Conservation (phyloP, 2,797 vertebrate species). For the Hipposideros larvatus region DNA sequence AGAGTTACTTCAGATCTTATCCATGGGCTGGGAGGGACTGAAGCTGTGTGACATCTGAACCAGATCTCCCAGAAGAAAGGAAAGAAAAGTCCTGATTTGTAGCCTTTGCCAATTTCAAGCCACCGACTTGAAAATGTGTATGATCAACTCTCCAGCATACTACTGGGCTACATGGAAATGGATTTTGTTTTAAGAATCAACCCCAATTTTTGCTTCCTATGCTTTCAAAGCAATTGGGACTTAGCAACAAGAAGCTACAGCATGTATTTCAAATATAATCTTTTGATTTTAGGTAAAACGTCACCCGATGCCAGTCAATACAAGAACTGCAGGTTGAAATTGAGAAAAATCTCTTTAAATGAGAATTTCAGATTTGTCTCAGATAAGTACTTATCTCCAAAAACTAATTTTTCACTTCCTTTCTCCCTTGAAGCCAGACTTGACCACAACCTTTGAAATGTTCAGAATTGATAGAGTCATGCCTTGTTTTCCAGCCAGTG, state of each 20-base stretch:
- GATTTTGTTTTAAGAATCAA: not conserved
- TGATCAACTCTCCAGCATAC: not conserved
- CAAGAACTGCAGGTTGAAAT: constrained; percentile 65
- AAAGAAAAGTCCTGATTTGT: not conserved
- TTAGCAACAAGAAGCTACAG: not conserved
- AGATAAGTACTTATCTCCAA: constrained; percentile 45
- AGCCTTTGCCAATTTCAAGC: not conserved
- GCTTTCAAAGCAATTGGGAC: not conserved
- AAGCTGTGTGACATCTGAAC: not conserved
- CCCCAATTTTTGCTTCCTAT: not conserved
- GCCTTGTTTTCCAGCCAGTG: not conserved
- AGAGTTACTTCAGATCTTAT: not conserved
- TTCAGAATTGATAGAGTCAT: not conserved
- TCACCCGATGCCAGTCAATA: constrained; percentile 36
- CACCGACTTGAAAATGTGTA: not conserved
- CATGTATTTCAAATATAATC: not conserved
- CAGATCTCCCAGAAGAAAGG: not conserved
- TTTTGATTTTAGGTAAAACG: constrained; percentile 23
- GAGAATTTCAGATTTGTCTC: constrained; percentile 61
- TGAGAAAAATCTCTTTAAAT: constrained; percentile 60
- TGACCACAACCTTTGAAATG: constrained; percentile 1
- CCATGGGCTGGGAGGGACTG: not conserved
- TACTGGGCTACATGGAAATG: not conserved
- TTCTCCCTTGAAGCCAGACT: constrained; percentile 41
- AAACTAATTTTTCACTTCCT: constrained; percentile 64